Conservation (phyloP, 2,797 vertebrate species). For the Oryzias dopingdopingensis region DNA sequence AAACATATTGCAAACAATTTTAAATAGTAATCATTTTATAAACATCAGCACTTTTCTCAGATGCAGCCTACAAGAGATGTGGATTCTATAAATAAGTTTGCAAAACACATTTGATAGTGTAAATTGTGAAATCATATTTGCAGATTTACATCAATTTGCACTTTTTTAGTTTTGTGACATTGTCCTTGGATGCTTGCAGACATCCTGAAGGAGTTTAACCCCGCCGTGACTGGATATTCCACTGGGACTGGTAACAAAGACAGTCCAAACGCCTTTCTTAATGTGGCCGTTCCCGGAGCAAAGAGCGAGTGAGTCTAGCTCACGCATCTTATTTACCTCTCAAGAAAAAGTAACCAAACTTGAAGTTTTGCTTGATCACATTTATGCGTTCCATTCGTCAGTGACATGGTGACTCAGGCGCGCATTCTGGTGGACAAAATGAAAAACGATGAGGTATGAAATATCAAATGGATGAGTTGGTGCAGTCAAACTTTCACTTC, state of each 20-base stretch:
- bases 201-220: constrained; percentile 85
- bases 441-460: constrained; percentile 81
- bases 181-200: constrained; percentile 73
- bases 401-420: constrained; percentile 81
- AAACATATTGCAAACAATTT: too few relatives aligned
- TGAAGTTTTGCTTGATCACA: not conserved
- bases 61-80: too few relatives aligned
- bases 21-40: too few relatives aligned
- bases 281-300: constrained; percentile 88
- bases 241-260: constrained; percentile 60
- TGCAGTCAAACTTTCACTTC: not conserved
- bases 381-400: constrained; percentile 53
- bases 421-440: constrained; percentile 80
- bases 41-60: too few relatives aligned
- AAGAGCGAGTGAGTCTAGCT: constrained; percentile 77
- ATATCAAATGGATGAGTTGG: not conserved
- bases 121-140: too few relatives aligned
- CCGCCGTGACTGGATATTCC: constrained; percentile 78
- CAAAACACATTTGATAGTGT: too few relatives aligned
- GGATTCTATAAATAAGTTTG: too few relatives aligned
- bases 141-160: too few relatives aligned
- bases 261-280: constrained; percentile 76
- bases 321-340: not conserved
- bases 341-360: not conserved
- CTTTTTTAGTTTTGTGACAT: not conserved